Conservation (phyloP, 2,797 vertebrate species). For the Crenuchus spilurus region DNA sequence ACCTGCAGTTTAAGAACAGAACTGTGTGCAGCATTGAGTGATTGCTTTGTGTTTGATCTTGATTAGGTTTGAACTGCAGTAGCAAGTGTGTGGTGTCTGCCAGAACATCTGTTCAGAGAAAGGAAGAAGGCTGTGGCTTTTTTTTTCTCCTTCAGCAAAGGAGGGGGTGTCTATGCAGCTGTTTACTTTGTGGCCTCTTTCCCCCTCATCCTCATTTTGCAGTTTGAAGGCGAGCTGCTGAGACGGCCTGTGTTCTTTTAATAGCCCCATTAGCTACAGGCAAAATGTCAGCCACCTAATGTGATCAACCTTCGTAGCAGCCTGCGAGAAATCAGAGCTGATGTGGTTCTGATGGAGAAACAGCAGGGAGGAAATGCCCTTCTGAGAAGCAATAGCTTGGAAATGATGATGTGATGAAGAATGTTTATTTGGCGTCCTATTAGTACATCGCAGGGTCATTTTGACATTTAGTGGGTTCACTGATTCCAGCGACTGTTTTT, state of each 20-base stretch:
- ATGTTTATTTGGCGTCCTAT: conserved; percentile 23
- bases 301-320: conserved; percentile 32
- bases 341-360: conserved; percentile 28
- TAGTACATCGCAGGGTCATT: conserved; percentile 10
- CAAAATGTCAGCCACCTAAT: conserved; percentile 52
- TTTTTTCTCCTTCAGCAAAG: neutral
- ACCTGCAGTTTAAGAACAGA: too few relatives aligned
- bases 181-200: neutral
- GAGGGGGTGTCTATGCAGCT: conserved; percentile 1
- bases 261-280: conserved; percentile 54
- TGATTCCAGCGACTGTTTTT: conserved; percentile 6
- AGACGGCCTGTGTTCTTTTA: conserved; percentile 46
- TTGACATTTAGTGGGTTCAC: conserved; percentile 18
- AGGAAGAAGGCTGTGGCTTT: neutral
- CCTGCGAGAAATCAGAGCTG: conserved; percentile 24
- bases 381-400: neutral
- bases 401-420: conserved; percentile 16
- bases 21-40: neutral
- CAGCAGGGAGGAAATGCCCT: conserved; percentile 26
- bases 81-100: neutral
- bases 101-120: conserved; percentile 37
- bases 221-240: conserved; percentile 30
- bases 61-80: conserved; percentile 16
- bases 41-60: neutral
- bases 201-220: neutral